Evolutionary conservation across 2,113 vertebrate species (phyloP), one percentile per base, ranked within the genome.

Genomic region (Potamarius usumacintae): DNA sequence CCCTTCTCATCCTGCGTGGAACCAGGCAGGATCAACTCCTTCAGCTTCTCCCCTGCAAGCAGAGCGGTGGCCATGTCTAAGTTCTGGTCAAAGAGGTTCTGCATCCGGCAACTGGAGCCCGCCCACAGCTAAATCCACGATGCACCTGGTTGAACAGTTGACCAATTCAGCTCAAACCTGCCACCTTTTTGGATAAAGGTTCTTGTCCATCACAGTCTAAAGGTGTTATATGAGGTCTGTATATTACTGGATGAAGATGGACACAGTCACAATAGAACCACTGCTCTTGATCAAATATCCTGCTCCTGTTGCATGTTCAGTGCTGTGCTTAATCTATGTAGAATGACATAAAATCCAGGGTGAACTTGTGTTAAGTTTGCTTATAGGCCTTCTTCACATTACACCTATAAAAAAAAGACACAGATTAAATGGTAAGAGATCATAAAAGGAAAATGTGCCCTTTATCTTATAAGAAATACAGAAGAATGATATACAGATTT

Each of bases 11-110:
- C 98, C 95, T 99, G 97, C 87, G 96, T 96, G 87, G 96, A 96
- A 89, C 97, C 97, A 0, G 98, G 98, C 94, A 99, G 93, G 94
- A 99, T 99, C 88, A 99, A 96, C 94, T 99, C 98, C 95, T 97
- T 98, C 94, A 99, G 96, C 96, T 99, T 99, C 95, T 99, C 98
- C 74, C 98, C 98, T 74, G 98, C 98, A 89, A 99, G 96, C 92
- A 99, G 95, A 93, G 98, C 98, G 79, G 98, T 99, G 94, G 98
- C 98, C 98, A 99, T 99, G 97, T 99, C 98, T 94, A 98, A 95
- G 90, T 98, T 97, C 93, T 98, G 97, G 92, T 99, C 97, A 92
- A 99, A 95, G 94, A 99, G 96, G 95, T 98, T 97, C 97, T 99
- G 98, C 98, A 99, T 99, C 92, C 93, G 94, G 93, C 92, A 91